phyloP scores from a whole-genome alignment of 2,113 vertebrate genomes.

The Agapornis roseicollis region DNA sequence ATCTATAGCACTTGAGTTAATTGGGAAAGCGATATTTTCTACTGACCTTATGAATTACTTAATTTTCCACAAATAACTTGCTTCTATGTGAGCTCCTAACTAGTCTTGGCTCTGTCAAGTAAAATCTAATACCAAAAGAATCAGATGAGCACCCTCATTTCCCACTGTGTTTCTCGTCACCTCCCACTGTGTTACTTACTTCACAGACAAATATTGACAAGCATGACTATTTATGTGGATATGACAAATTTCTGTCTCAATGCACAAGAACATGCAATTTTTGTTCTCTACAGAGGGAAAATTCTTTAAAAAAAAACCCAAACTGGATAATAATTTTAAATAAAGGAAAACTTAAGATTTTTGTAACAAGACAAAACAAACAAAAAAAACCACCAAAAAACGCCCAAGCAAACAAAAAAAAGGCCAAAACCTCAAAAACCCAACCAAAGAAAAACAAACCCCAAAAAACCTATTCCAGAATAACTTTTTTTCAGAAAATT shows the following conservation, averaged over 20 bases:
- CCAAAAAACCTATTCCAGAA: not conserved
- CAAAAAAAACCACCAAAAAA: not conserved
- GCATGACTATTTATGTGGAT: not conserved
- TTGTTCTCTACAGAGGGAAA: not conserved
- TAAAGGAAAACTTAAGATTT: not conserved
- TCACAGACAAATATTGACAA: conserved; percentile 10
- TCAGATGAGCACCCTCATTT: conserved; percentile 31
- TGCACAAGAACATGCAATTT: not conserved
- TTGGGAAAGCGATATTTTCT: conserved; percentile 44
- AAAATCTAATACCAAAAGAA: not conserved
- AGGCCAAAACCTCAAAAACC: too few species aligned
- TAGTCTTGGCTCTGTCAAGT: not conserved
- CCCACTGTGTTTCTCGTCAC: not conserved
- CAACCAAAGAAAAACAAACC: too few species aligned
- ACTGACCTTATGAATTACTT: conserved; percentile 13
- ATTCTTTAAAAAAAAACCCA: not conserved
- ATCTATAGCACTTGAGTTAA: conserved; percentile 43
- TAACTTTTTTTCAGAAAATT: not conserved
- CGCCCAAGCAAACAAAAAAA: too few species aligned
- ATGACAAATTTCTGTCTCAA: not conserved
- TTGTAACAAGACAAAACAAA: not conserved
- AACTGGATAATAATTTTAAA: not conserved
- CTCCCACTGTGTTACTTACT: not conserved
- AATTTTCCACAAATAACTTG: conserved; percentile 34
- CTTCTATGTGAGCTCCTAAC: not conserved